Percentiles rank a stretch among this genome's conserved stretches.
Conservation (phyloP, 2,113 vertebrate species). For the Dasyprocta punctata region DNA sequence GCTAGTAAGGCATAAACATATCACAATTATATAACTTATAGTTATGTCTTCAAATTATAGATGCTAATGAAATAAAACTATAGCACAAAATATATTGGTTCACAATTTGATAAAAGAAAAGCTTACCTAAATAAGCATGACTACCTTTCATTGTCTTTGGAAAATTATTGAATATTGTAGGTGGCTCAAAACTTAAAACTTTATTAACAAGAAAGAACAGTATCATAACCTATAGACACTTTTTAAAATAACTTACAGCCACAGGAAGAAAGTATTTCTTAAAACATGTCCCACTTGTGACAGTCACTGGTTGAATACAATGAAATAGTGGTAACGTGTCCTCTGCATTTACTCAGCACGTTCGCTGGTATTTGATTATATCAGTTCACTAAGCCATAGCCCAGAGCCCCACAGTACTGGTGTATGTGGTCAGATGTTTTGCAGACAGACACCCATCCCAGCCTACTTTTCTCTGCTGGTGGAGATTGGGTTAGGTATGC, state of each 20-base stretch:
- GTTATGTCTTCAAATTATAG: not conserved
- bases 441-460: too few relatives aligned
- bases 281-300: not conserved
- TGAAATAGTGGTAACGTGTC: not conserved
- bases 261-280: not conserved
- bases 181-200: not conserved
- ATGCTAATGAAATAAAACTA: not conserved
- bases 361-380: not conserved
- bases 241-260: not conserved
- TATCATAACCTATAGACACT: not conserved
- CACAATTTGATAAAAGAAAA: not conserved
- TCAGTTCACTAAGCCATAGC: not conserved
- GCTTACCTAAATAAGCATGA: not conserved
- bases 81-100: not conserved
- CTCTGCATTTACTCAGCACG: not conserved
- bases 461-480: not conserved
- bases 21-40: not conserved
- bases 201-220: not conserved
- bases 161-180: not conserved
- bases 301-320: not conserved
- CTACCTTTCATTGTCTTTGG: not conserved
- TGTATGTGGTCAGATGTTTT: not conserved
- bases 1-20: not conserved
- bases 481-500: accelerated
- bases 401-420: not conserved